Evolutionary conservation across 2,113 vertebrate genomes (phyloP).

Genomic region (Cyphomyrus discorhynchus): DNA sequence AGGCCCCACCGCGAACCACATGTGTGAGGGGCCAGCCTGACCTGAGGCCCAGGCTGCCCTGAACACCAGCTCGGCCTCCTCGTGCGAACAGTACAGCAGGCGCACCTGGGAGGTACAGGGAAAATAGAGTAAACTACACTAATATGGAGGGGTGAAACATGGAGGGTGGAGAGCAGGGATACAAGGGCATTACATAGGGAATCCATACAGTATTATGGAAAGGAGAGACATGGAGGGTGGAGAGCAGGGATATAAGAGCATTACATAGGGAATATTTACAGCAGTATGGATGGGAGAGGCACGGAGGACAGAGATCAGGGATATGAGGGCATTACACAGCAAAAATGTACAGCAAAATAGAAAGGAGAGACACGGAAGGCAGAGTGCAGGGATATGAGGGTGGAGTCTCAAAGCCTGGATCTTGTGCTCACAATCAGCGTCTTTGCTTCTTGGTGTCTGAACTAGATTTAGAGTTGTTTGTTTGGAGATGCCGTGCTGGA

Average conservation of each 20-base stretch:
- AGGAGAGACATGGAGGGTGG: no score
- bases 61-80: constrained; percentile 80
- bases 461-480: not conserved
- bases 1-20: constrained; percentile 88
- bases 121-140: not conserved
- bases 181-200: not conserved
- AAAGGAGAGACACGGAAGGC: not conserved
- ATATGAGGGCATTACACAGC: not conserved
- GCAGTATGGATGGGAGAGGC: not conserved
- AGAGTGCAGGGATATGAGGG: not conserved
- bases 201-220: not conserved
- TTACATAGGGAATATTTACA: not conserved
- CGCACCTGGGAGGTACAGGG: constrained; percentile 58
- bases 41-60: constrained; percentile 72
- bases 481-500: not conserved
- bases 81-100: constrained; percentile 83
- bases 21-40: constrained; percentile 77
- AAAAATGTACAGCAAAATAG: not conserved
- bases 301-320: not conserved
- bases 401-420: not conserved
- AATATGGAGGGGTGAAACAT: not conserved
- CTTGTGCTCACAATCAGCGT: not conserved
- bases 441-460: not conserved
- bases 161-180: not conserved
- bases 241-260: no score